Conservation (phyloP, 1,140 invertebrate species). For the Listronotus oregonensis region DNA sequence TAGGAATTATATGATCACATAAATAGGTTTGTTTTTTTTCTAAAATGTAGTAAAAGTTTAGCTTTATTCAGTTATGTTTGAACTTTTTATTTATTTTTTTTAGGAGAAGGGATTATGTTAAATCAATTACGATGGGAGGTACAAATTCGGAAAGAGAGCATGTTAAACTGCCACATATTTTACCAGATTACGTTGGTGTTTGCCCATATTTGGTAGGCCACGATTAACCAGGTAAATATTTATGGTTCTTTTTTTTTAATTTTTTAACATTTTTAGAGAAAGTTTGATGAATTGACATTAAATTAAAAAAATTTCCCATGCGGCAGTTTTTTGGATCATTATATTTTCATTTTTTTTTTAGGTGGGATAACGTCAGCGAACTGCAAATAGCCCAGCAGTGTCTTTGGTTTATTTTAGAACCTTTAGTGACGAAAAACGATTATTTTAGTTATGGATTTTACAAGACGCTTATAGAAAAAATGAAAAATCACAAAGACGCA, state of each 20-base stretch:
- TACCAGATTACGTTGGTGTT: slow-evolving; percentile 95
- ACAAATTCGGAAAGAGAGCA: slow-evolving; percentile 66
- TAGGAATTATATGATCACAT: slow-evolving; percentile 80
- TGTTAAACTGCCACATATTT: slow-evolving; percentile 79
- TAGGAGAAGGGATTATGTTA: slow-evolving; percentile 86
- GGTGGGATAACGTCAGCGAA: slow-evolving; percentile 73
- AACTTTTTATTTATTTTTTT: not conserved
- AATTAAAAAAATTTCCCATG: too few relatives aligned
- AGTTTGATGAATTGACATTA: too few relatives aligned
- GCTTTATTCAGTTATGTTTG: too few relatives aligned
- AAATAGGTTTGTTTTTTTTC: slow-evolving; percentile 57
- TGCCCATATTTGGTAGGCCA: slow-evolving; percentile 87
- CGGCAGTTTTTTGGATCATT: too few relatives aligned
- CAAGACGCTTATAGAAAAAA: slow-evolving; percentile 88
- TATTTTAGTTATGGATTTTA: slow-evolving; percentile 96
- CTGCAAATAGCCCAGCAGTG: slow-evolving; percentile 81
- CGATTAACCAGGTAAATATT: slow-evolving; percentile 62
- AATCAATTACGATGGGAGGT: slow-evolving; percentile 69
- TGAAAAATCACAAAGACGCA: slow-evolving; percentile 91
- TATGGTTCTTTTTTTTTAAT: too few relatives aligned
- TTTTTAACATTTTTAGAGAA: too few relatives aligned
- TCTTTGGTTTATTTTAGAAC: slow-evolving; percentile 92
- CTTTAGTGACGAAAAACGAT: slow-evolving; percentile 89
- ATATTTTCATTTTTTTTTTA: slow-evolving; percentile 53
- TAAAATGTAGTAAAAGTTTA: not conserved